A percentile compares a stretch with the other conserved stretches of the same genome.
Conservation (phyloP, 1,140 invertebrate species). For the Acromyrmex echinatior region DNA sequence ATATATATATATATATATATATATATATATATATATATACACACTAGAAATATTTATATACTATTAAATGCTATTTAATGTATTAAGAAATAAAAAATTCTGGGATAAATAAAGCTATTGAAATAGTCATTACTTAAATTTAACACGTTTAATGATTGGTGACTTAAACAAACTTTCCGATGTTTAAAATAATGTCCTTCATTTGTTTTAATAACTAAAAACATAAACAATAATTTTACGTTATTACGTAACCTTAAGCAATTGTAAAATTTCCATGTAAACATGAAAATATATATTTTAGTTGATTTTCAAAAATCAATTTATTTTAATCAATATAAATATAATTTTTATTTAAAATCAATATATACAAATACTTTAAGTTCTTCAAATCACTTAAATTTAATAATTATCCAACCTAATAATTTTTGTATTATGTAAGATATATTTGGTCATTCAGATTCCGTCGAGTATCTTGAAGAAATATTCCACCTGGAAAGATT, state of each 20-base stretch:
- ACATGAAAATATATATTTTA: not conserved
- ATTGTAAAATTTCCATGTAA: too few relatives aligned
- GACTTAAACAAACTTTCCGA: not conserved
- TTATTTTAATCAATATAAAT: not conserved
- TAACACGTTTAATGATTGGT: not conserved
- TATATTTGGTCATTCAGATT: not conserved
- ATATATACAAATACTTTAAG: constrained; percentile 24
- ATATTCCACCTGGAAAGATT: constrained; percentile 88
- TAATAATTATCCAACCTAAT: not conserved
- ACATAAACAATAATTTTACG: not conserved
- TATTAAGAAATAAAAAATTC: not conserved
- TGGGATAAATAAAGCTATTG: not conserved
- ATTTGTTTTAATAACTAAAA: not conserved
- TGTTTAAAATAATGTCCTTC: not conserved
- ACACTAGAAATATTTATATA: not conserved
- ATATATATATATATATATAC: too few relatives aligned
- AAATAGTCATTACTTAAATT: constrained; percentile 4
- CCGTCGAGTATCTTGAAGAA: constrained; percentile 91
- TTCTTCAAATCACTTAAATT: not conserved
- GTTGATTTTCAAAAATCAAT: not conserved
- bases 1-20: too few relatives aligned
- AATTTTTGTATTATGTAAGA: not conserved
- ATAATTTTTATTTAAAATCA: not conserved
- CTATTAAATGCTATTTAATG: not conserved
- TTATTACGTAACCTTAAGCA: not conserved